Evolutionary conservation across 2,113 vertebrate species (phyloP).

Genomic region (Crotophaga sulcirostris): DNA sequence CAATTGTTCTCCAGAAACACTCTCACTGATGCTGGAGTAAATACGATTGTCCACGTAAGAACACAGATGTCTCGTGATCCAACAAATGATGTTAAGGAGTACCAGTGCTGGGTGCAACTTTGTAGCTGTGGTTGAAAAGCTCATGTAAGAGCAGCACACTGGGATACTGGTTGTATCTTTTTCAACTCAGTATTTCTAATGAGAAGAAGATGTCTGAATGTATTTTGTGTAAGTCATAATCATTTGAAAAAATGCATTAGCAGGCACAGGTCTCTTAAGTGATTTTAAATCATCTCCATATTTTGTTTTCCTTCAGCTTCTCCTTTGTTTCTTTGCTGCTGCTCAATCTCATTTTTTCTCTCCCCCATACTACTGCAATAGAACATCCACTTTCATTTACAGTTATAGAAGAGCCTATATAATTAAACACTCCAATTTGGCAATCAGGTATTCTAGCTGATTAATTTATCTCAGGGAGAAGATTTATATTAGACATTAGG

Average conservation of each 20-base stretch:
- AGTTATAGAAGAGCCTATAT: background rate
- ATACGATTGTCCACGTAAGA: conserved; percentile 15
- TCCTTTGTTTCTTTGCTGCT: conserved; percentile 54
- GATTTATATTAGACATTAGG: no score
- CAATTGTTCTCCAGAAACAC: background rate
- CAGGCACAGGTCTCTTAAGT: conserved; percentile 57
- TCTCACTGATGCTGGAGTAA: background rate
- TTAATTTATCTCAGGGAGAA: background rate
- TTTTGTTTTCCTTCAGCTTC: conserved; percentile 58
- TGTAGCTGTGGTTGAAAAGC: conserved; percentile 53
- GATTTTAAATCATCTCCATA: conserved; percentile 68
- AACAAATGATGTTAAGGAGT: background rate
- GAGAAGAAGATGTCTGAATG: conserved; percentile 65
- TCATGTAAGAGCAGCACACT: conserved; percentile 39
- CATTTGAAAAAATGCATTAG: conserved; percentile 65
- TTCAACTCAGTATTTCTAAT: conserved; percentile 56
- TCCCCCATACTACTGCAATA: background rate
- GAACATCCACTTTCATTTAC: background rate
- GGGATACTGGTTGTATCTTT: conserved; percentile 57
- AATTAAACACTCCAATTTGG: background rate
- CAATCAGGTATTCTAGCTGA: background rate
- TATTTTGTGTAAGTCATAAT: conserved; percentile 61
- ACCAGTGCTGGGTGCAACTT: background rate
- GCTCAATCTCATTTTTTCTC: background rate
- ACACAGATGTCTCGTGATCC: conserved; percentile 31